These are phyloP conservation scores for Aleadryas rufinucha DNA, from an alignment of 2,113 vertebrate genomes.

Conservation along the genomic window DNA sequence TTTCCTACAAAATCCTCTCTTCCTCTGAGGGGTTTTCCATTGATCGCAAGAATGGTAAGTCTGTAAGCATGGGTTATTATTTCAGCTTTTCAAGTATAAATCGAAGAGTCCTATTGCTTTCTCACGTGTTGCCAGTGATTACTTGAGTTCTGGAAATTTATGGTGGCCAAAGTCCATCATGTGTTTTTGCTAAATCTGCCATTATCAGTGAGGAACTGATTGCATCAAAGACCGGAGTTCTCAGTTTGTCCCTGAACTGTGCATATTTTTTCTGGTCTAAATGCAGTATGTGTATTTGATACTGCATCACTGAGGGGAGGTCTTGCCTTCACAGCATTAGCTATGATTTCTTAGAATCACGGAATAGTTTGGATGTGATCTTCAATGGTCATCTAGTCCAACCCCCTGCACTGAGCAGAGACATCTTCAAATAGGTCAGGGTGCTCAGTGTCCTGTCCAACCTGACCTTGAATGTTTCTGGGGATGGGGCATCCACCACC, in stretches of 20 bases:
- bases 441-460: background rate
- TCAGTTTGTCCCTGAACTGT: background rate
- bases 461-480: background rate
- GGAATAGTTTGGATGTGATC: background rate
- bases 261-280: background rate
- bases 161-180: background rate
- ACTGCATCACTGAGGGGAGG: background rate
- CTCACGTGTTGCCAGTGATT: background rate
- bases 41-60: conserved; percentile 81
- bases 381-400: background rate
- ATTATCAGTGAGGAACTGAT: background rate
- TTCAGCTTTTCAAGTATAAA: background rate
- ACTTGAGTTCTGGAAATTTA: background rate
- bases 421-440: background rate
- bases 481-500: background rate
- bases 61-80: background rate
- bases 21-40: conserved; percentile 79
- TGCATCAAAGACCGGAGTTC: background rate
- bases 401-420: background rate
- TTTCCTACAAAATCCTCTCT: conserved; percentile 84
- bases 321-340: background rate
- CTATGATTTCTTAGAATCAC: background rate
- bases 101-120: background rate
- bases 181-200: background rate
- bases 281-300: background rate